Conservation (phyloP, 2,797 vertebrate genomes). For the Danio tinwini region DNA sequence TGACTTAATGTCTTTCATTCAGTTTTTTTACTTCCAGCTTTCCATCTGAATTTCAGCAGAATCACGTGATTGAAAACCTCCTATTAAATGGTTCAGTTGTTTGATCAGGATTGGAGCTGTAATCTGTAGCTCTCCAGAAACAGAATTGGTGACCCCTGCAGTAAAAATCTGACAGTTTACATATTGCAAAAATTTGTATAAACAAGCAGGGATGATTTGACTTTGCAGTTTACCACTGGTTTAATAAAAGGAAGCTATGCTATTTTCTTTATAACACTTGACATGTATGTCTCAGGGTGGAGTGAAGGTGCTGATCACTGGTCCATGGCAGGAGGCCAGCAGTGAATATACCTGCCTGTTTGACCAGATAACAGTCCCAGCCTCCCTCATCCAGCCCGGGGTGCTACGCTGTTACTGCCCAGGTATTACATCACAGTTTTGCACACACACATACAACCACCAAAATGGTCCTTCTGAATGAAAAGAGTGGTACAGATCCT, state of each 20-base stretch:
- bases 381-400: constrained; percentile 96
- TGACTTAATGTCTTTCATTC: too few species aligned
- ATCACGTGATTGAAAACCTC: too few species aligned
- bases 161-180: not conserved
- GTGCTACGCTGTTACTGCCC: constrained; percentile 99
- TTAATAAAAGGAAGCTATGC: not conserved
- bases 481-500: not conserved
- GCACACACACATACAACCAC: not conserved
- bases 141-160: too few species aligned
- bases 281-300: constrained; percentile 83
- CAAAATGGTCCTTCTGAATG: not conserved
- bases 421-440: constrained; percentile 77
- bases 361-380: constrained; percentile 98
- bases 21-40: too few species aligned
- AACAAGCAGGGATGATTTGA: not conserved
- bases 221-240: not conserved
- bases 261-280: not conserved
- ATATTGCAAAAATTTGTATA: not conserved
- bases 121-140: too few species aligned
- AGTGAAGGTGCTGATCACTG: constrained; percentile 98
- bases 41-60: too few species aligned
- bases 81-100: too few species aligned
- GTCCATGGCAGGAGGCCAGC: constrained; percentile 96
- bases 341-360: constrained; percentile 98
- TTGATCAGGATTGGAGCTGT: too few species aligned